phyloP scores from a whole-genome alignment of 2,113 vertebrate species.

The Ondatra zibethicus region DNA sequence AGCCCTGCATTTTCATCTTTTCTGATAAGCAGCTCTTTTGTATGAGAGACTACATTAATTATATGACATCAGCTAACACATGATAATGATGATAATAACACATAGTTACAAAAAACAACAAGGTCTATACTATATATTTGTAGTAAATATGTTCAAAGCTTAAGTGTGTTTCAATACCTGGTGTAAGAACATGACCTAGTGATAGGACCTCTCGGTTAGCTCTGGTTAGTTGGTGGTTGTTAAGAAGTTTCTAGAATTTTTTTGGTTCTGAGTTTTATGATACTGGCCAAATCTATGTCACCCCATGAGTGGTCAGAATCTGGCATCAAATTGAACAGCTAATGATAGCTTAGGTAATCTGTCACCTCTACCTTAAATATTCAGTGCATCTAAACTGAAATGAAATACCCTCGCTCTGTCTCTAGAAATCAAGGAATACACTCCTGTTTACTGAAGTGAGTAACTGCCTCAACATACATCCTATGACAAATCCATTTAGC shows the following conservation, averaged over 20 bases:
- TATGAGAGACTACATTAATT: constrained; percentile 2
- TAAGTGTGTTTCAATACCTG: neutral
- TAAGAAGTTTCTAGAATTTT: neutral
- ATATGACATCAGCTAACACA: neutral
- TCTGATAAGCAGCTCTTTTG: neutral
- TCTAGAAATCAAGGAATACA: neutral
- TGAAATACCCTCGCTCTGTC: neutral
- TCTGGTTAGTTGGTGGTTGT: neutral
- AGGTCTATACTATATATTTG: neutral
- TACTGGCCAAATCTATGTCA: neutral
- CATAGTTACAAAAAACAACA: neutral
- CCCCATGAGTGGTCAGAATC: neutral
- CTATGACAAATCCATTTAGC: neutral
- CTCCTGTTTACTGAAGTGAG: neutral
- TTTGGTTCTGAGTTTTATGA: neutral
- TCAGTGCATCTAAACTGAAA: neutral
- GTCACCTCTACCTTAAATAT: neutral
- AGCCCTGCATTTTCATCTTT: neutral
- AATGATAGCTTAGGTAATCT: neutral
- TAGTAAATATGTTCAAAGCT: neutral
- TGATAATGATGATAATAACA: neutral
- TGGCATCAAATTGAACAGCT: neutral
- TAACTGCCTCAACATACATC: neutral
- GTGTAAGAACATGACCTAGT: neutral
- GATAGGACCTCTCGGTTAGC: neutral